Evolutionary conservation across 1,140 invertebrate species (phyloP).

Genomic region (Ooceraea biroi): DNA sequence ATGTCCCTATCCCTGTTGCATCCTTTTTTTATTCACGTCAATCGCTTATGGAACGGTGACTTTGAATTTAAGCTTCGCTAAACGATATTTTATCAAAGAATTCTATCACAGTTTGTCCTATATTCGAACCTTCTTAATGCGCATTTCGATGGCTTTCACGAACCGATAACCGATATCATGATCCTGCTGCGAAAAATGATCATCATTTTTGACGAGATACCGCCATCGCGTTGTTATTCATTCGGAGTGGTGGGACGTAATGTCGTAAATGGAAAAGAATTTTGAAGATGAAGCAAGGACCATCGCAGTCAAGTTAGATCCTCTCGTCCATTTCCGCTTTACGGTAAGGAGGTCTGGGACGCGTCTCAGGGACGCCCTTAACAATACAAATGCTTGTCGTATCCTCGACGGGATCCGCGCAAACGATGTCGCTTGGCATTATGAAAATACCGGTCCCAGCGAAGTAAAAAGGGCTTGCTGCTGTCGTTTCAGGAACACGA

Average conservation of each 20-base stretch:
- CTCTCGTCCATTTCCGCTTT: constrained; percentile 65
- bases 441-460: constrained; percentile 73
- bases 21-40: constrained; percentile 54
- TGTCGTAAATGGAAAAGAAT: constrained; percentile 59
- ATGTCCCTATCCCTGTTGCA: constrained; percentile 15
- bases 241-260: constrained; percentile 9
- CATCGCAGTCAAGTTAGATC: constrained; percentile 46
- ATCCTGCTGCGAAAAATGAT: not conserved
- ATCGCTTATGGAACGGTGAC: constrained; percentile 67
- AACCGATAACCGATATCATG: not conserved
- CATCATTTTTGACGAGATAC: not conserved
- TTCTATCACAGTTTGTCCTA: not conserved
- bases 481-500: constrained; percentile 55
- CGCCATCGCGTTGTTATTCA: not conserved
- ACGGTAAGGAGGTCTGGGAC: constrained; percentile 59
- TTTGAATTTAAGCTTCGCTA: constrained; percentile 53
- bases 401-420: constrained; percentile 66
- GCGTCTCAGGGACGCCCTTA: constrained; percentile 68
- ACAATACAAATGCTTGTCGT: constrained; percentile 72
- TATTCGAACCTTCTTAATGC: not conserved
- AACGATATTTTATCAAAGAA: constrained; percentile 55
- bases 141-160: not conserved
- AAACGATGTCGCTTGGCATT: constrained; percentile 67
- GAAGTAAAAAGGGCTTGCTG: constrained; percentile 55
- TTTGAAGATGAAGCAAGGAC: constrained; percentile 40